Conservation (phyloP, 2,797 vertebrate genomes). For the Pelodytes ibericus region DNA sequence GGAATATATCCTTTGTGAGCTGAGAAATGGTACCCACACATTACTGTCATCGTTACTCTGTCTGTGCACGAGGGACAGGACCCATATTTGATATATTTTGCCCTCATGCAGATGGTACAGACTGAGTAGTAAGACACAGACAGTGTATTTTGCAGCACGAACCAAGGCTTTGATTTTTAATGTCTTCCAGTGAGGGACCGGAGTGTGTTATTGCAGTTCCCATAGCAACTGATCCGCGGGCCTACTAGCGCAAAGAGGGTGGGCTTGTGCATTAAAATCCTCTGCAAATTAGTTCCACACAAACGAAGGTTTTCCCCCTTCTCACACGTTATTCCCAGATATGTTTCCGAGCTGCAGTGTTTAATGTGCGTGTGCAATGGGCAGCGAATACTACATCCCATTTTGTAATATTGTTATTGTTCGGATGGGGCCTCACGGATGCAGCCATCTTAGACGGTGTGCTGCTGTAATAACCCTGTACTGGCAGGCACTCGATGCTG, state of each 20-base stretch:
- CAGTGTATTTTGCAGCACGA: background rate
- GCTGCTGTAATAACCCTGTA: too few species aligned
- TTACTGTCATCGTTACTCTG: too few species aligned
- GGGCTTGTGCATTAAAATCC: conserved; percentile 27
- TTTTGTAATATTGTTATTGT: too few species aligned
- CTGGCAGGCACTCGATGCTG: too few species aligned
- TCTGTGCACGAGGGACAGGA: too few species aligned
- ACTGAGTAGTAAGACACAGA: background rate
- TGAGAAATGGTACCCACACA: too few species aligned
- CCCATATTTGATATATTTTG: background rate
- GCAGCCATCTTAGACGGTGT: too few species aligned
- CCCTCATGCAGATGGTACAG: background rate
- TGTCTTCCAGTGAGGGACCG: conserved; percentile 4
- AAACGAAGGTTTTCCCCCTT: conserved; percentile 52
- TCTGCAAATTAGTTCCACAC: conserved; percentile 52
- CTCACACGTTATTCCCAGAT: background rate
- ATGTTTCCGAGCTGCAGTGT: too few species aligned
- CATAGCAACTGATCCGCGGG: conserved; percentile 57
- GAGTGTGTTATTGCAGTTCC: conserved; percentile 59
- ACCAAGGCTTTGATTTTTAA: conserved; percentile 48
- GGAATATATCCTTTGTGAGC: too few species aligned
- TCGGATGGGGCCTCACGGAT: too few species aligned
- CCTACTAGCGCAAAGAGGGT: conserved; percentile 41
- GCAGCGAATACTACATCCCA: too few species aligned
- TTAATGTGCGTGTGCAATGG: too few species aligned